These are phyloP conservation scores for Megaceryle maxima DNA, from an alignment of 2,113 vertebrate genomes.

Conservation along the genomic window DNA sequence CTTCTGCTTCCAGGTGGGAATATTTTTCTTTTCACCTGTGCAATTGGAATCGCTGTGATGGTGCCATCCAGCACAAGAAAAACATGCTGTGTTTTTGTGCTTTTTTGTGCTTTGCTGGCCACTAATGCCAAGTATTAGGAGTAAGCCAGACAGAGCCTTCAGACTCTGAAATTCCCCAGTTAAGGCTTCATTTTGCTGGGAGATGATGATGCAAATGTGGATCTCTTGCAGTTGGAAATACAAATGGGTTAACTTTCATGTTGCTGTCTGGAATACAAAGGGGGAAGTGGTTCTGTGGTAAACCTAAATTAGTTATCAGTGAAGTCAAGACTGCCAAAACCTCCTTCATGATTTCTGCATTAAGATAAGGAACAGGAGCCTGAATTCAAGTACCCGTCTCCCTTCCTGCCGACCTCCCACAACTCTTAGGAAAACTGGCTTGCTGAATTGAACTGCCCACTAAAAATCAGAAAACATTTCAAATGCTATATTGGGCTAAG, in stretches of 20 bases:
- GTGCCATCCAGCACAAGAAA: not conserved
- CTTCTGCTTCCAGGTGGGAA: not conserved
- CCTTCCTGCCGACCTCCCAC: fast-evolving
- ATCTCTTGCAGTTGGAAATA: not conserved
- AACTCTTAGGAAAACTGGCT: not conserved
- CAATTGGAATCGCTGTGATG: fast-evolving
- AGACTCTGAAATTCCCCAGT: not conserved
- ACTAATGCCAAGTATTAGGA: not conserved
- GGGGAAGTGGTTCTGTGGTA: not conserved
- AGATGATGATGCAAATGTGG: not conserved
- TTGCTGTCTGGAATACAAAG: not conserved
- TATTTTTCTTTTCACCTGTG: not conserved
- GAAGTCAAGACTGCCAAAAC: not conserved
- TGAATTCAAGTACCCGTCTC: not conserved
- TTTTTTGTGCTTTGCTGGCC: not conserved
- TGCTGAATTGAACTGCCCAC: not conserved
- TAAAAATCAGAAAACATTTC: not conserved
- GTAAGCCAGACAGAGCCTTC: not conserved
- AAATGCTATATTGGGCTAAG: not conserved
- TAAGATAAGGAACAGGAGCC: not conserved
- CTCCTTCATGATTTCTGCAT: not conserved
- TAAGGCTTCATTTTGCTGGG: not conserved
- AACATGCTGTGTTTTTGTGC: not conserved
- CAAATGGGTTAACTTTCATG: not conserved
- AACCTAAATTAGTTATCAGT: not conserved